A percentile compares a stretch with the other conserved stretches of the same genome.
These are phyloP conservation scores for Agrilus mali DNA, from an alignment of 2,888 invertebrate genomes.

Conservation along the genomic window DNA sequence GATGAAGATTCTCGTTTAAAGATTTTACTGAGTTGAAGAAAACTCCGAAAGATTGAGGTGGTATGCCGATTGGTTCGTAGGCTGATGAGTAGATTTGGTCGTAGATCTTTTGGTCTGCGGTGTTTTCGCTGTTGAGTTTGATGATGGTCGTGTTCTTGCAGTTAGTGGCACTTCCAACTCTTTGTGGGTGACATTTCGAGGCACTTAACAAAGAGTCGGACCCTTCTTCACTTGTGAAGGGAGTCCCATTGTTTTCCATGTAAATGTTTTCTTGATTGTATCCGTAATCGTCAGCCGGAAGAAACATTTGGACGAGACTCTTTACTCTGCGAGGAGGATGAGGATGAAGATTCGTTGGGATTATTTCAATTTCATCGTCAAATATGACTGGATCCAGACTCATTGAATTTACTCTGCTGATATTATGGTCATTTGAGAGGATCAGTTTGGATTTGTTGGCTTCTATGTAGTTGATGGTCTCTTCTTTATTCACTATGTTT, in stretches of 20 bases:
- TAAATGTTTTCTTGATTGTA: conserved; percentile 41
- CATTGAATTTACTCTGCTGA: conserved; percentile 19
- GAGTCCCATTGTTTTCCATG: conserved; percentile 44
- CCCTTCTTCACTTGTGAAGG: conserved; percentile 51
- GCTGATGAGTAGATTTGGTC: too few relatives aligned
- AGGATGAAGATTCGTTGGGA: conserved; percentile 66
- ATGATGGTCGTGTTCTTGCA: neutral
- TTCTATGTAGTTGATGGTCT: conserved; percentile 48
- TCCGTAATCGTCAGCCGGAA: conserved; percentile 44
- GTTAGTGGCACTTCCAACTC: conserved; percentile 1
- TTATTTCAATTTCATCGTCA: conserved; percentile 49
- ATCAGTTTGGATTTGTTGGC: conserved; percentile 23
- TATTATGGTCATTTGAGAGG: conserved; percentile 7
- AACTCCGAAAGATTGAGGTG: too few relatives aligned
- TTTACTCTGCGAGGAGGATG: conserved; percentile 68
- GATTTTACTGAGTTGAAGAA: neutral
- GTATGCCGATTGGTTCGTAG: too few relatives aligned
- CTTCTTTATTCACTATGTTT: conserved; percentile 75
- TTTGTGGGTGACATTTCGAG: conserved; percentile 32
- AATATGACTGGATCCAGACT: conserved; percentile 41
- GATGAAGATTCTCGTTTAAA: conserved; percentile 25
- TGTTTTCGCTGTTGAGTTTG: conserved; percentile 4
- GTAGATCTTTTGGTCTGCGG: neutral
- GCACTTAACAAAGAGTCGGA: conserved; percentile 60
- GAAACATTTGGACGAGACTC: conserved; percentile 56